phyloP scores from a whole-genome alignment of 2,888 invertebrate species.

The Anticlea derivata region DNA sequence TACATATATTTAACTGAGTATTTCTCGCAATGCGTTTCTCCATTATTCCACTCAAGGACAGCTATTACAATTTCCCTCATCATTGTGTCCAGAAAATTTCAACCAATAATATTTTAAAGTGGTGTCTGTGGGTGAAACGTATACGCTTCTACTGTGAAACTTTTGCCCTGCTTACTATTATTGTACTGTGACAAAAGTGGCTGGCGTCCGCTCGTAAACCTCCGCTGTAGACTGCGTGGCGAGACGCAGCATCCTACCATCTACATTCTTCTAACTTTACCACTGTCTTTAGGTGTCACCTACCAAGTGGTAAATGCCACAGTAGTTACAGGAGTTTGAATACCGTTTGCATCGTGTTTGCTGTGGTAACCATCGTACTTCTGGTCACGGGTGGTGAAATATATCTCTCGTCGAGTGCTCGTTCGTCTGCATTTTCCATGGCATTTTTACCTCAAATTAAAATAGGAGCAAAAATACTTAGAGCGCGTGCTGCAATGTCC shows the following conservation, averaged over 20 bases:
- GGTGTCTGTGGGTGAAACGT: too few relatives aligned
- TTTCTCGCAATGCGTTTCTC: too few relatives aligned
- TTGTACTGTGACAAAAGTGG: constrained; percentile 57
- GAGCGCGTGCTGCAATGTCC: constrained; percentile 1
- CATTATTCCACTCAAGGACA: too few relatives aligned
- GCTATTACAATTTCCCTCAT: too few relatives aligned
- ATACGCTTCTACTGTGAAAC: too few relatives aligned
- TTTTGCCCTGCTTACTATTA: background rate
- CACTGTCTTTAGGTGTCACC: background rate
- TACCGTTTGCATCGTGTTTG: background rate
- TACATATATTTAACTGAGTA: too few relatives aligned
- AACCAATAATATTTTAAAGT: too few relatives aligned
- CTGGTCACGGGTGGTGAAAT: too few relatives aligned
- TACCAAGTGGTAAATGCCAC: background rate
- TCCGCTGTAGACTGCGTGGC: constrained; percentile 81
- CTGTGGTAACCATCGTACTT: too few relatives aligned
- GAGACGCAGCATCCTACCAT: constrained; percentile 58
- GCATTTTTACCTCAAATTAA: background rate
- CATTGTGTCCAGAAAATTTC: too few relatives aligned
- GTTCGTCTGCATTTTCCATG: too few relatives aligned
- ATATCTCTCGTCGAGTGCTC: too few relatives aligned
- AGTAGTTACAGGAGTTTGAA: background rate
- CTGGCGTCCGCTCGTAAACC: constrained; percentile 77
- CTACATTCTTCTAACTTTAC: constrained; percentile 41
- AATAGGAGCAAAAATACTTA: background rate